These are phyloP conservation scores for Holotrichia oblita DNA, from an alignment of 1,140 invertebrate genomes.

Conservation along the genomic window DNA sequence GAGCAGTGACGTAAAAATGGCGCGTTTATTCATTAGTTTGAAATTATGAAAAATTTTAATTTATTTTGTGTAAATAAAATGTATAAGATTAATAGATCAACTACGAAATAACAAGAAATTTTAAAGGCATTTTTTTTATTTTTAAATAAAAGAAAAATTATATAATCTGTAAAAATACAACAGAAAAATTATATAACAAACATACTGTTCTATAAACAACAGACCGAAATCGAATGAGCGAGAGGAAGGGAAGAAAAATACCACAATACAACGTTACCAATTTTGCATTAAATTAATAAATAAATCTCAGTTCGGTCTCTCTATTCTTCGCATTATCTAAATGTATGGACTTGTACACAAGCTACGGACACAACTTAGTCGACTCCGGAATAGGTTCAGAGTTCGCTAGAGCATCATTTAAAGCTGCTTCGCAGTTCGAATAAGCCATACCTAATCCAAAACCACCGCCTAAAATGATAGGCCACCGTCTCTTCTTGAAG, in stretches of 20 bases:
- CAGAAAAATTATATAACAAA: slow-evolving; percentile 22
- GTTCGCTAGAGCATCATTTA: slow-evolving; percentile 60
- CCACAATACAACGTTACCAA: background rate
- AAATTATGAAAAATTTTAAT: too few species aligned
- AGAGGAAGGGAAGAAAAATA: background rate
- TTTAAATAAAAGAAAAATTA: slow-evolving; percentile 20
- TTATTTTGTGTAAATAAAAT: too few species aligned
- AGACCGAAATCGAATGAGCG: background rate
- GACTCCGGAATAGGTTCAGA: background rate
- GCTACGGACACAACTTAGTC: background rate
- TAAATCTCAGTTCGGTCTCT: background rate
- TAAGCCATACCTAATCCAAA: slow-evolving; percentile 81
- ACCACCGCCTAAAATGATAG: slow-evolving; percentile 74
- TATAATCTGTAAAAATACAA: slow-evolving; percentile 30
- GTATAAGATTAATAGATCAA: too few species aligned
- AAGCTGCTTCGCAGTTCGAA: slow-evolving; percentile 76
- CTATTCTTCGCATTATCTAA: background rate
- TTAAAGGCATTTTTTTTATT: background rate
- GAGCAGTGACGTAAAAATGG: too few species aligned
- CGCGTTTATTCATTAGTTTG: too few species aligned
- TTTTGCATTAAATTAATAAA: background rate
- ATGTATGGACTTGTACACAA: background rate
- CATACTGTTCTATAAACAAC: background rate
- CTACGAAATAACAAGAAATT: background rate
- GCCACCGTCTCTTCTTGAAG: slow-evolving; percentile 74